Evolutionary conservation across 2,888 invertebrate genomes (phyloP).

Genomic region (Ochropleura plecta): DNA sequence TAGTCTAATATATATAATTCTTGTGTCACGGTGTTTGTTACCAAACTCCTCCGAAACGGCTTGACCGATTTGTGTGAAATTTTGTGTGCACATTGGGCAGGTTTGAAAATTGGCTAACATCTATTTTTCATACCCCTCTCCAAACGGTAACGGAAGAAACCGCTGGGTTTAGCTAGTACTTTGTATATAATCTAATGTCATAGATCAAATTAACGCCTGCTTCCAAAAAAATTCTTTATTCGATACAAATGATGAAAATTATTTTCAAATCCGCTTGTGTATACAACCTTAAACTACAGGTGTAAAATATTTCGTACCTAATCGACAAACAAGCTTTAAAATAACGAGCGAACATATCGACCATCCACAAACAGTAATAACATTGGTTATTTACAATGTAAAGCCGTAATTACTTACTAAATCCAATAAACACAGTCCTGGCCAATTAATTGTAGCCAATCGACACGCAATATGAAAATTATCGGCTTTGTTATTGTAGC

Average conservation of each 20-base stretch:
- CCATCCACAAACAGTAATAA: slow-evolving; percentile 5
- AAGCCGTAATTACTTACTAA: slow-evolving; percentile 53
- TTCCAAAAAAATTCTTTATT: too few relatives aligned
- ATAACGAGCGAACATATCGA: slow-evolving; percentile 7
- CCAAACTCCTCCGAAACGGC: too few relatives aligned
- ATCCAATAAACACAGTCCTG: slow-evolving; percentile 45
- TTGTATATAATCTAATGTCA: too few relatives aligned
- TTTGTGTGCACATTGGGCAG: too few relatives aligned
- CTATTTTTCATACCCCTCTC: too few relatives aligned
- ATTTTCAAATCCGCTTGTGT: neutral
- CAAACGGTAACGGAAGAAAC: too few relatives aligned
- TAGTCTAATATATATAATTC: too few relatives aligned
- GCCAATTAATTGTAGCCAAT: slow-evolving; percentile 55
- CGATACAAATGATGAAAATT: neutral
- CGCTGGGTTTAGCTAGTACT: too few relatives aligned
- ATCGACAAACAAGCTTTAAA: neutral
- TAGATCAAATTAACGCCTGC: too few relatives aligned
- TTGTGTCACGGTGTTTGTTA: too few relatives aligned
- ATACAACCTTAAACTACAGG: neutral
- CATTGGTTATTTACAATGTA: slow-evolving; percentile 38
- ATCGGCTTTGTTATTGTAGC: slow-evolving; percentile 7
- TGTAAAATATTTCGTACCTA: neutral
- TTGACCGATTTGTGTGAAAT: too few relatives aligned
- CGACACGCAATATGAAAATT: slow-evolving; percentile 59
- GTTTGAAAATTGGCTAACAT: too few relatives aligned